Evolutionary conservation across 2,113 vertebrate species (phyloP), one percentile per base, ranked within the genome.

Genomic region (Peucedramus taeniatus): DNA sequence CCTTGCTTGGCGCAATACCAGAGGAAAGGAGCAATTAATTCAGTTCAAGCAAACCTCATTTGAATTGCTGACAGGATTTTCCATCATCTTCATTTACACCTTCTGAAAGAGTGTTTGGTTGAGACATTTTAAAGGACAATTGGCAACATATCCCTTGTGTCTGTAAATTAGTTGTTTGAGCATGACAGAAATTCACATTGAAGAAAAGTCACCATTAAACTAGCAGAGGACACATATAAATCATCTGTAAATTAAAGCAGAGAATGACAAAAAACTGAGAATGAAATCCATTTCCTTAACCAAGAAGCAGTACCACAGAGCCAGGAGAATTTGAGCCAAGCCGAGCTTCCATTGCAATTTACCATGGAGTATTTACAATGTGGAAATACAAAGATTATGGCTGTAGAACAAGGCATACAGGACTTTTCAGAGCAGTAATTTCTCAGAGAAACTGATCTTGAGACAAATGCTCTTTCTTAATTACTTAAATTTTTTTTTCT

Each of bases 381-480:
- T 35, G 64, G 78, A 61, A 93, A 91, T 84, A 89, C 44, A 91
- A 77, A 87, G 54, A 76, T 45, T 64, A 89, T 86, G 78, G 93
- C 77, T 94, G 65, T 74, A 91, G 72, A 89, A 91, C 81, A 91
- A 94, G 83, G 83, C 85, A 96, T 95, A 94, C 44, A 69, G 64
- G 90, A 87, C 61, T 90, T 87, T 75, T 87, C 56, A 53, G 82
- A 89, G 64, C 26, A 94, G 60, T 56, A 53, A 68, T 66, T 90
- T 70, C 59, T 77, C 70, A 83, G n/a, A 81, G 27, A 91, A 95
- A 90, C 13, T 59, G 15, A 80, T 72, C 79, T 96, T 85, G 60
- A 93, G 76, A 97, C 42, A 92, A 89, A 40, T 61, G 69, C 8
- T 83, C 45, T 77, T 61, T 89, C 69, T 84, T 74, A 93, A 94